phyloP scores from a whole-genome alignment of 2,113 vertebrate genomes.

The Chamaetylas fuelleborni region DNA sequence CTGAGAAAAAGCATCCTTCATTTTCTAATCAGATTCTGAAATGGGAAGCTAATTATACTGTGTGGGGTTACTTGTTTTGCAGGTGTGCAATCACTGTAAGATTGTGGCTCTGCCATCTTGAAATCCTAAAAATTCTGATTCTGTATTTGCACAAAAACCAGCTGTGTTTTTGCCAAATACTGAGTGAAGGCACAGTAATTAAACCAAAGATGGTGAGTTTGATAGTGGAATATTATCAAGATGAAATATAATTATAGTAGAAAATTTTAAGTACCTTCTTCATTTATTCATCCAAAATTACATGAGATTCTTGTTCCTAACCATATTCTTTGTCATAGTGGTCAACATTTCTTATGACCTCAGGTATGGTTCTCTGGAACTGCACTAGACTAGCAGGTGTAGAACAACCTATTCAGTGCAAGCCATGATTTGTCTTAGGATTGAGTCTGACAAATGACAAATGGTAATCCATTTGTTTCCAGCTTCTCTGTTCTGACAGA shows the following conservation, averaged over 20 bases:
- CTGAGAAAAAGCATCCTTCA: background rate
- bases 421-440: background rate
- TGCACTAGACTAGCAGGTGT: background rate
- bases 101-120: background rate
- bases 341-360: background rate
- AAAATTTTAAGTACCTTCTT: background rate
- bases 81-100: background rate
- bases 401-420: background rate
- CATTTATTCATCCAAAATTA: background rate
- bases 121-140: background rate
- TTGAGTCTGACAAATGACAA: background rate
- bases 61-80: background rate
- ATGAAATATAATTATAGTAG: background rate
- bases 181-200: background rate
- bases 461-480: background rate
- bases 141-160: background rate
- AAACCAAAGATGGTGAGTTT: background rate
- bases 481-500: background rate
- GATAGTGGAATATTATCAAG: background rate
- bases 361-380: background rate
- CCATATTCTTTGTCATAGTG: background rate
- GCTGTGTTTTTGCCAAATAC: background rate
- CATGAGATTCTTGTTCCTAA: background rate
- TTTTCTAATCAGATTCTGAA: background rate
- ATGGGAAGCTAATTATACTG: background rate